Percentiles rank a stretch among this genome's conserved stretches.
These are phyloP conservation scores for Sipunculus nudus DNA, from an alignment of 2,888 invertebrate genomes.

Conservation along the genomic window DNA sequence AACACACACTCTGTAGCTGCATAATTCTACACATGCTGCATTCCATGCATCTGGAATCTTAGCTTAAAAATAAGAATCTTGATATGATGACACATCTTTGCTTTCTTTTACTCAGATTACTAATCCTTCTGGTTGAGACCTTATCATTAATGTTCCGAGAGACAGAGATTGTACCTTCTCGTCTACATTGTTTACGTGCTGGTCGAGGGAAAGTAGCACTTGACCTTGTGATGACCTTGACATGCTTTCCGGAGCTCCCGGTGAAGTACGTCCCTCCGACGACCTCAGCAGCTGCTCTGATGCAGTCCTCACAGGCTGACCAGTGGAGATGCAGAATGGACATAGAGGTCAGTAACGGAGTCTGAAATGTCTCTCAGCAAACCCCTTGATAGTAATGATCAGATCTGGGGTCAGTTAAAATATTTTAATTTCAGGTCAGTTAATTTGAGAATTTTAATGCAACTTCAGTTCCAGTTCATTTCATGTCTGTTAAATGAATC, in stretches of 20 bases:
- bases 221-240: constrained; percentile 53
- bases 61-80: not conserved
- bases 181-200: constrained; percentile 50
- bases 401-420: too few species aligned
- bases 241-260: constrained; percentile 55
- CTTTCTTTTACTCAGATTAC: constrained; percentile 22
- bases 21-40: too few species aligned
- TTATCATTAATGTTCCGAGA: constrained; percentile 60
- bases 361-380: too few species aligned
- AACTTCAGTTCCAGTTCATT: too few species aligned
- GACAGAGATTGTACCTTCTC: constrained; percentile 56
- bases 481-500: too few species aligned
- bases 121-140: constrained; percentile 51
- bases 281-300: constrained; percentile 17
- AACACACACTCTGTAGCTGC: too few species aligned
- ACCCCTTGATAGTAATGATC: too few species aligned
- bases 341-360: constrained; percentile 6
- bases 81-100: not conserved
- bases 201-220: constrained; percentile 52
- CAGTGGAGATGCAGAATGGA: constrained; percentile 17
- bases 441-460: too few species aligned
- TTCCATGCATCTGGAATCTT: not conserved
- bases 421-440: too few species aligned
- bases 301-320: constrained; percentile 5
- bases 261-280: constrained; percentile 38